These are phyloP conservation scores for Alviniconcha marisindica DNA, from an alignment of 1,140 invertebrate species.

Conservation along the genomic window DNA sequence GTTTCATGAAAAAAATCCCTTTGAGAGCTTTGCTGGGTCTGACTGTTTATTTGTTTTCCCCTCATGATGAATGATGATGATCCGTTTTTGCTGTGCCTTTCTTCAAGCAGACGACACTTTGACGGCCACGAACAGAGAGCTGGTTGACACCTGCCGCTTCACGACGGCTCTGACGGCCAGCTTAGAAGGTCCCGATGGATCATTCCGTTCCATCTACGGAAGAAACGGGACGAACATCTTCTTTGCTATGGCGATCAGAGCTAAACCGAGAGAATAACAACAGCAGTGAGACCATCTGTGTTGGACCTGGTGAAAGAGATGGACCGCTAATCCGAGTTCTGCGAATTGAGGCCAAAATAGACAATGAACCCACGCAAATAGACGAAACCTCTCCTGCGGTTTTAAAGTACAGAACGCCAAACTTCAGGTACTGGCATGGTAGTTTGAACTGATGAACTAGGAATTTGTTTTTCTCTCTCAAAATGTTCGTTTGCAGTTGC, in stretches of 20 bases:
- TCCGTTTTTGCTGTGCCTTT: conserved; percentile 34
- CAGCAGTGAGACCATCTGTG: conserved; percentile 50
- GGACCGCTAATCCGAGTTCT: conserved; percentile 59
- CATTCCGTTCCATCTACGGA: conserved; percentile 50
- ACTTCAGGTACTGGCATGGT: conserved; percentile 64
- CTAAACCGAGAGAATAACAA: conserved; percentile 51
- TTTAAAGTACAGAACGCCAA: conserved; percentile 72
- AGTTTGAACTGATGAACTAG: background rate
- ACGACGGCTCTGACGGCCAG: conserved; percentile 40
- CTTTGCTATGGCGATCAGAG: conserved; percentile 44
- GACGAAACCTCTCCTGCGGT: conserved; percentile 71
- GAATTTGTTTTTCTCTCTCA: too few species aligned
- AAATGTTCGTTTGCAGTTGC: too few species aligned
- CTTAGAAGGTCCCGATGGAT: conserved; percentile 49
- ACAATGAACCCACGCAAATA: conserved; percentile 69
- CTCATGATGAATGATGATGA: conserved; percentile 14
- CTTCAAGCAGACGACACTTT: conserved; percentile 40
- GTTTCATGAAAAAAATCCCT: background rate
- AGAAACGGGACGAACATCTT: conserved; percentile 49
- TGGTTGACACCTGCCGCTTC: conserved; percentile 34
- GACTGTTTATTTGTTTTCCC: conserved; percentile 13
- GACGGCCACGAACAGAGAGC: conserved; percentile 38
- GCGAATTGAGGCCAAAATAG: conserved; percentile 69
- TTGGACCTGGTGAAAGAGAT: conserved; percentile 46
- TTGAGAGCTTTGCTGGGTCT: too few species aligned